These are phyloP conservation scores for Byasa hedistus DNA, from an alignment of 2,888 invertebrate species.

Conservation along the genomic window DNA sequence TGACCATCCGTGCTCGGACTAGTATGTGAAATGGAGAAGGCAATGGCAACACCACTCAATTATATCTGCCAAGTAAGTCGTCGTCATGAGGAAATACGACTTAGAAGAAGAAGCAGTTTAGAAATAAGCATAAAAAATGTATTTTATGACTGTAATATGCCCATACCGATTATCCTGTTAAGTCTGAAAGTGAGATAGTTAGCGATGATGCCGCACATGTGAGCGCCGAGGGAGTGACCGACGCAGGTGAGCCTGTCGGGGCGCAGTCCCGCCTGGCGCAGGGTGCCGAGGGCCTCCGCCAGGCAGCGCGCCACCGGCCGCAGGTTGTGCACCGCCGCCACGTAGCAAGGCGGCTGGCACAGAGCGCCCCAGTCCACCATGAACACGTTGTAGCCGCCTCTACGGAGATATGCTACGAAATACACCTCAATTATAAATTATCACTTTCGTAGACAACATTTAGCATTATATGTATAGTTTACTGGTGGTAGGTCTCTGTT, in stretches of 20 bases:
- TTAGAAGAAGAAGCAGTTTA: too few relatives aligned
- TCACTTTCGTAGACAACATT: too few relatives aligned
- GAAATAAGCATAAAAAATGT: too few relatives aligned
- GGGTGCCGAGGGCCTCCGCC: slow-evolving; percentile 81
- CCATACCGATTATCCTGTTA: slow-evolving; percentile 84
- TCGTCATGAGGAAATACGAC: too few relatives aligned
- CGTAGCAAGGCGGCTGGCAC: slow-evolving; percentile 85
- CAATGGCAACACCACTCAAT: too few relatives aligned
- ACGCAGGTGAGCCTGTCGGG: slow-evolving; percentile 86
- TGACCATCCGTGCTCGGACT: too few relatives aligned
- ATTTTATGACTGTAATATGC: neutral
- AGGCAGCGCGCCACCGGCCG: slow-evolving; percentile 85
- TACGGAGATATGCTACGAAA: slow-evolving; percentile 83
- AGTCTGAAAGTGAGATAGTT: slow-evolving; percentile 86
- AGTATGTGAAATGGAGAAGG: too few relatives aligned
- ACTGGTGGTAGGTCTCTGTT: too few relatives aligned
- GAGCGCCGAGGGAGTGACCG: slow-evolving; percentile 88
- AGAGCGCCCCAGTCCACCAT: slow-evolving; percentile 89
- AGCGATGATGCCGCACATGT: slow-evolving; percentile 87
- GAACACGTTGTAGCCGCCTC: slow-evolving; percentile 88
- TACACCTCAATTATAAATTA: neutral
- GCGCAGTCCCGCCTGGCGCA: slow-evolving; percentile 83
- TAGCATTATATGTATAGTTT: neutral
- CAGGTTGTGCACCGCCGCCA: slow-evolving; percentile 87
- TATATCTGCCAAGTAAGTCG: too few relatives aligned